Conservation (phyloP, 2,888 invertebrate genomes). For the Polietes domitor region DNA sequence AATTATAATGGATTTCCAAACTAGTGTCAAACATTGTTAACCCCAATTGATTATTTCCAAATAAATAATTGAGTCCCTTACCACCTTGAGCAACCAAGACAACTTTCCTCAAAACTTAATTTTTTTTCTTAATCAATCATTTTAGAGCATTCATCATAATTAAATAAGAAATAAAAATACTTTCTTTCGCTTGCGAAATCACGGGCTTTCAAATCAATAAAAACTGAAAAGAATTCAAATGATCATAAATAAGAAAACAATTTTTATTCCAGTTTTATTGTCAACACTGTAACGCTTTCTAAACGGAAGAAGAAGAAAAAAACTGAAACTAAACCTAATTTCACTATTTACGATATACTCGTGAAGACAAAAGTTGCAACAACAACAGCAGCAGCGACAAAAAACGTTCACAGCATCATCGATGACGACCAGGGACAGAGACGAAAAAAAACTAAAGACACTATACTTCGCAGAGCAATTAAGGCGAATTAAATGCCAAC, state of each 20-base stretch:
- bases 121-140: too few relatives aligned
- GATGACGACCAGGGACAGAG: background rate
- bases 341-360: constrained; percentile 37
- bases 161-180: background rate
- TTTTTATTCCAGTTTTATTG: background rate
- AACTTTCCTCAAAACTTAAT: too few relatives aligned
- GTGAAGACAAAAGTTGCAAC: background rate
- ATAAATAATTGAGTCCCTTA: too few relatives aligned
- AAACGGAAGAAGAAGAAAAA: background rate
- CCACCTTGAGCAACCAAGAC: too few relatives aligned
- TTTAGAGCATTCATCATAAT: too few relatives aligned
- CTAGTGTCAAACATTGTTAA: too few relatives aligned
- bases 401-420: background rate
- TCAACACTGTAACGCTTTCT: background rate
- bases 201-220: background rate
- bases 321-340: constrained; percentile 59
- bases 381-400: too few relatives aligned
- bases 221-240: background rate
- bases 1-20: too few relatives aligned
- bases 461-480: constrained; percentile 47
- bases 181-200: too few relatives aligned
- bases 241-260: background rate
- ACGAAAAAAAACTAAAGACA: background rate
- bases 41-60: too few relatives aligned
- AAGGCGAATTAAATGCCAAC: constrained; percentile 56